Percentiles rank a stretch among this genome's conserved stretches.
These are phyloP conservation scores for Formica aserva DNA, from an alignment of 2,888 invertebrate genomes.

Conservation along the genomic window DNA sequence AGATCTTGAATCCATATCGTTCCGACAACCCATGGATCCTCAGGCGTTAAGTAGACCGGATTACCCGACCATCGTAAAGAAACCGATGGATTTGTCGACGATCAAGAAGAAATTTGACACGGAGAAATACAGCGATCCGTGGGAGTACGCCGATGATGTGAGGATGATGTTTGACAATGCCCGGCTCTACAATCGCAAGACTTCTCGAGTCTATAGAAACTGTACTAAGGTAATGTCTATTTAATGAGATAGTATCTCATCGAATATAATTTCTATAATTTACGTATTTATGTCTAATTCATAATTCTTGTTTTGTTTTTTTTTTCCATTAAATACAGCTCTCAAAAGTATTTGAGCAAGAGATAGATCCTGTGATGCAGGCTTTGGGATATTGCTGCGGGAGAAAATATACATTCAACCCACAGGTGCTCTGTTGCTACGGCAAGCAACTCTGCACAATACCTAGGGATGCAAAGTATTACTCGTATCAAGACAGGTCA, in stretches of 20 bases:
- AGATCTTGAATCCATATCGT: conserved; percentile 98
- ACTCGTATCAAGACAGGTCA: conserved; percentile 98
- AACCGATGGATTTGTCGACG: conserved; percentile 98
- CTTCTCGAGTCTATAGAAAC: conserved; percentile 98
- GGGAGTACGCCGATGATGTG: conserved; percentile 99
- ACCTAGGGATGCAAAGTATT: conserved; percentile 99
- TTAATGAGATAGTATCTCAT: neutral
- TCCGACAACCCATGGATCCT: conserved; percentile 99
- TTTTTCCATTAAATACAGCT: conserved; percentile 88
- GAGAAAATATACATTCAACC: conserved; percentile 99
- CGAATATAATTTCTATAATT: neutral
- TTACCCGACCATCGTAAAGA: conserved; percentile 98
- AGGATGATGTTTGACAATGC: conserved; percentile 99
- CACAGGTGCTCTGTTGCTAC: conserved; percentile 99
- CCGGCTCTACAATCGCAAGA: conserved; percentile 99
- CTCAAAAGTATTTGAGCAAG: conserved; percentile 98
- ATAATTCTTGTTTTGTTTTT: neutral
- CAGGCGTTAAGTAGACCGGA: conserved; percentile 96
- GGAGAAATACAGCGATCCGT: conserved; percentile 98
- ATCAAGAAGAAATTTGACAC: conserved; percentile 97
- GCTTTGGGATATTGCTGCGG: conserved; percentile 99
- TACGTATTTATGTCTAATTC: conserved; percentile 16
- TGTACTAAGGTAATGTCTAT: conserved; percentile 95
- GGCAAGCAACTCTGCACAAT: conserved; percentile 99
- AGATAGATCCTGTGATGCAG: conserved; percentile 99